Percentiles rank a stretch among this genome's conserved stretches.
Evolutionary conservation across 2,797 vertebrate species (phyloP).

Genomic region (Aulostomus chinensis): DNA sequence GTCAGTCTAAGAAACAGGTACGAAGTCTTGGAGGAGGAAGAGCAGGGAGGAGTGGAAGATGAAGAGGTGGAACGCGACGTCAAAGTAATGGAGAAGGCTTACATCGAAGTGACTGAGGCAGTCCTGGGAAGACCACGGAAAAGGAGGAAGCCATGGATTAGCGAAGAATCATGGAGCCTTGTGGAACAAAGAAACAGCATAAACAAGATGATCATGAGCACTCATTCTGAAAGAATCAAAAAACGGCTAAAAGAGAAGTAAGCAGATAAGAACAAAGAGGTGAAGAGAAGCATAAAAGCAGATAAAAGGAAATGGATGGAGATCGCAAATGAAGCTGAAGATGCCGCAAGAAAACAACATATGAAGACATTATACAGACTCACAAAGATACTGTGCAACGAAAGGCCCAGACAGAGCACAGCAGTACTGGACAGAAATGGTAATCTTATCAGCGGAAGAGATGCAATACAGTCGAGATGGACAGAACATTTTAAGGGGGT

Average conservation of each 20-base stretch:
- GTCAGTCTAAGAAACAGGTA: too few species aligned
- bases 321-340: neutral
- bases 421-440: too few species aligned
- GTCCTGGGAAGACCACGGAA: slow-evolving; percentile 1
- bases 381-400: too few species aligned
- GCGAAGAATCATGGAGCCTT: neutral
- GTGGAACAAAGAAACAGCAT: slow-evolving; percentile 3
- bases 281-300: neutral
- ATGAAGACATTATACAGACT: too few species aligned
- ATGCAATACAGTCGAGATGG: too few species aligned
- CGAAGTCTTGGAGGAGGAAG: too few species aligned
- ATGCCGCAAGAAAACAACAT: neutral
- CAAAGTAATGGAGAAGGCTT: slow-evolving; percentile 3
- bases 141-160: slow-evolving; percentile 2
- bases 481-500: too few species aligned
- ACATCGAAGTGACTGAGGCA: slow-evolving; percentile 2
- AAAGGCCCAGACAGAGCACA: too few species aligned
- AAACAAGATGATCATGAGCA: neutral
- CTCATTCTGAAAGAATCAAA: too few species aligned
- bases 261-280: neutral
- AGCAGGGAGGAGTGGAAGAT: too few species aligned
- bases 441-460: too few species aligned
- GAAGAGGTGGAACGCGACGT: neutral
- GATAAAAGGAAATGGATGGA: neutral
- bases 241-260: too few species aligned